Percentiles rank a stretch among this genome's conserved stretches.
phyloP scores from a whole-genome alignment of 2,113 vertebrate species.

The Cisticola juncidis region DNA sequence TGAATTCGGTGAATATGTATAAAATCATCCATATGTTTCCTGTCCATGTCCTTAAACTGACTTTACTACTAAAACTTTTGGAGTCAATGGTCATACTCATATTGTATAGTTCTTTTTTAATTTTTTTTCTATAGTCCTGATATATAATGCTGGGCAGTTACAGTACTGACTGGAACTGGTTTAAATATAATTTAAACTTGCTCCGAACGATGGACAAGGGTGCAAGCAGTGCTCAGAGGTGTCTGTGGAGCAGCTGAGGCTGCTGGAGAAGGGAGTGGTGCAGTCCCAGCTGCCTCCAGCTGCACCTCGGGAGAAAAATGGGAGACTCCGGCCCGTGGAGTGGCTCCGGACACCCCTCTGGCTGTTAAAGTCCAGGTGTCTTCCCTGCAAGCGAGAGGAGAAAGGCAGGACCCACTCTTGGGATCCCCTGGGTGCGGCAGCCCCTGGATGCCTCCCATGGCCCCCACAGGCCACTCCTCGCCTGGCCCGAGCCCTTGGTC shows the following conservation, averaged over 20 bases:
- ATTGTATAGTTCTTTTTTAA: conserved; percentile 5
- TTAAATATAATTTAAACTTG: background rate
- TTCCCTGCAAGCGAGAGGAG: background rate
- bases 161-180: background rate
- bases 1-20: background rate
- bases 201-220: accelerated
- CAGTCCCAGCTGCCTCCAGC: background rate
- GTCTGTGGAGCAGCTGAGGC: accelerated
- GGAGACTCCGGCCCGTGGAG: accelerated
- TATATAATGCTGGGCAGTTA: background rate
- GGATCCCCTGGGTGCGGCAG: accelerated
- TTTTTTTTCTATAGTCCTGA: background rate
- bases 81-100: background rate
- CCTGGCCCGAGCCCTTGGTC: accelerated
- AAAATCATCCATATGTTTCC: background rate
- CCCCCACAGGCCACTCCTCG: accelerated
- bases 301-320: accelerated
- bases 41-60: background rate
- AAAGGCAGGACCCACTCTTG: accelerated
- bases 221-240: accelerated
- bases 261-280: accelerated
- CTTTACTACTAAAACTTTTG: background rate
- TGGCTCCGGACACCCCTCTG: too few relatives aligned
- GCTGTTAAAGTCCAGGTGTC: accelerated
- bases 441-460: background rate